These are phyloP conservation scores for Cotesia typhae DNA, from an alignment of 1,140 invertebrate species.

Conservation along the genomic window DNA sequence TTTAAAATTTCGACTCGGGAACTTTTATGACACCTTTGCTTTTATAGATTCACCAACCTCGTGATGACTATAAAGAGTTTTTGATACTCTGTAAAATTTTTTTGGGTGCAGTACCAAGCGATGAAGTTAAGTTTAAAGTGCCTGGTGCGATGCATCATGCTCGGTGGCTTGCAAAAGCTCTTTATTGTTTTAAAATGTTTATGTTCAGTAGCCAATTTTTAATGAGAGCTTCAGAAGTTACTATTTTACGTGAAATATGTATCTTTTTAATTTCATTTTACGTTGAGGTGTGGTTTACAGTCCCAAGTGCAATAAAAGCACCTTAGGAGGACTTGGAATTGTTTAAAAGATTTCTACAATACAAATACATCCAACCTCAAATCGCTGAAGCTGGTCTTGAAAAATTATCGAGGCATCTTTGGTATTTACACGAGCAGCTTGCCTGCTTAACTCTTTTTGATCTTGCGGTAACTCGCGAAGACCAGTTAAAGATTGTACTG, in stretches of 20 bases:
- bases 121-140: constrained; percentile 34
- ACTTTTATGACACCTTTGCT: background rate
- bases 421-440: constrained; percentile 47
- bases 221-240: constrained; percentile 24
- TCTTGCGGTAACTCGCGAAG: constrained; percentile 36
- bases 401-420: constrained; percentile 47
- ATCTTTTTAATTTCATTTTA: constrained; percentile 36
- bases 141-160: constrained; percentile 44
- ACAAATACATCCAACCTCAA: constrained; percentile 35
- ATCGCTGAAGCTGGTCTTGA: constrained; percentile 34
- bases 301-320: constrained; percentile 33
- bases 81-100: constrained; percentile 43
- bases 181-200: constrained; percentile 43
- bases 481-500: constrained; percentile 38
- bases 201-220: constrained; percentile 34
- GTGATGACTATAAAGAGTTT: constrained; percentile 48
- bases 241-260: constrained; percentile 33
- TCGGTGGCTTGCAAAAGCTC: constrained; percentile 44
- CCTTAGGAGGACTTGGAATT: constrained; percentile 32
- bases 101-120: constrained; percentile 27
- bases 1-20: no score
- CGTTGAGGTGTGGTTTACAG: constrained; percentile 36
- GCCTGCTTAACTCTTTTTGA: constrained; percentile 49
- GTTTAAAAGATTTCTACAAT: constrained; percentile 31
- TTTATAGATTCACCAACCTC: constrained; percentile 32